Base-by-base conservation (phyloP, 2,888 invertebrate genomes). In the Heteromyza rotundicornis region DNA sequence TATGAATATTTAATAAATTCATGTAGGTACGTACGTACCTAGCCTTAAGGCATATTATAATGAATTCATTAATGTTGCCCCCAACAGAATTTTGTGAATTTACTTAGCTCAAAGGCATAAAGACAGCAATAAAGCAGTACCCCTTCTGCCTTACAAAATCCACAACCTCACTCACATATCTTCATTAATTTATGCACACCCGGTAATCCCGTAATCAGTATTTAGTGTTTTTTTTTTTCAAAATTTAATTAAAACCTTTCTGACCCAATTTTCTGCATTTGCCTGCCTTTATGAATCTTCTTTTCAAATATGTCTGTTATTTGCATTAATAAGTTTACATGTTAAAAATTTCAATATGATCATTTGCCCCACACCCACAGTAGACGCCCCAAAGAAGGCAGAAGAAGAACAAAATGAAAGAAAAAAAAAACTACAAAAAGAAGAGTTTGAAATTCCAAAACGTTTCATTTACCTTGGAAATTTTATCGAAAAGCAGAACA, bases 311-410 rank as follows among this genome's bases (percentile, higher is more conserved):
- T n/a, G n/a, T 68, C 68, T 75, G 72, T 75, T 75, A 69, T 73
- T 74, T 74, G 75, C 73, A 69, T 75, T 75, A 70, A 75, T 74
- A 72, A 75, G 75, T 72, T 72, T n/a, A 72, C 75, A 74, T 70
- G 72, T 72, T 72, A 64, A 74, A 73, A 72, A 71, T 72, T 75
- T 75, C 68, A 70, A 75, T 72, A 10, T 40, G 40, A n/a, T 3
- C 8, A 40, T 40, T 40, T n/a, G n/a, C 14, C 12, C 10, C 40
- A 40, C 40, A 40, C 40, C 40, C 40, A 40, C 40, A 40, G 16
- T n/a, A n/a, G 14, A 40, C 40, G 40, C 40, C 40, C 40, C 8
- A n/a, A 40, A 27, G 5, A 27, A 27, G 5, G 27, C 27, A 27
- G 14, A 40, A n/a, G 2, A 40, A 40, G 3, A 40, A 40, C 40